phyloP scores from a whole-genome alignment of 2,888 invertebrate species.

The Ormyrus pomaceus region DNA sequence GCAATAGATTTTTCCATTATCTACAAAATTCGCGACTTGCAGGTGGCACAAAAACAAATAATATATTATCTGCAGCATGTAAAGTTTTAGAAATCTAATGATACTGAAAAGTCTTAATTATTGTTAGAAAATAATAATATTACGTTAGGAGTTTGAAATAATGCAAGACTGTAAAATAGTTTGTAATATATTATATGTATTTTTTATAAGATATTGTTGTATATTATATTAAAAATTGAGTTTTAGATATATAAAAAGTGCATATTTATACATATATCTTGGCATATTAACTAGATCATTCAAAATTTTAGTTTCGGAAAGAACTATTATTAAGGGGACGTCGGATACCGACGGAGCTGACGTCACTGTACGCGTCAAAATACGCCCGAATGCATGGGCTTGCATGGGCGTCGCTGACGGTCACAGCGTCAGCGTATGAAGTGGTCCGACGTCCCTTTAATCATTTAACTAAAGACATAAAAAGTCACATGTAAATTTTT shows the following conservation, averaged over 20 bases:
- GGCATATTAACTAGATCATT: neutral
- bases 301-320: neutral
- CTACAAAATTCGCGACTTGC: constrained; percentile 79
- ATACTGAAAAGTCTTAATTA: constrained; percentile 10
- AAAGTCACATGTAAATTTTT: no score
- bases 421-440: no score
- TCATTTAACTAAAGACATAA: no score
- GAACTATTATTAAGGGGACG: no score
- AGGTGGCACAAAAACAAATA: constrained; percentile 54
- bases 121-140: neutral
- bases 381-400: no score
- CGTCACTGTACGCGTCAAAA: no score
- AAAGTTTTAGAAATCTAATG: constrained; percentile 63
- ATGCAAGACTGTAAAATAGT: constrained; percentile 32
- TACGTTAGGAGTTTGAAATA: neutral
- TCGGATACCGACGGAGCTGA: no score
- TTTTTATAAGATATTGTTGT: constrained; percentile 52
- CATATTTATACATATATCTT: neutral
- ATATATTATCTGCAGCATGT: constrained; percentile 68
- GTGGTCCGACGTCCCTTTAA: no score
- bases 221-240: constrained; percentile 52
- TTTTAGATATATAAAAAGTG: constrained; percentile 17
- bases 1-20: constrained; percentile 88
- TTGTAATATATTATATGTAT: constrained; percentile 31
- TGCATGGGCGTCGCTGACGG: no score